Base-by-base conservation (phyloP, 2,113 vertebrate species). In the Myocastor coypus region DNA sequence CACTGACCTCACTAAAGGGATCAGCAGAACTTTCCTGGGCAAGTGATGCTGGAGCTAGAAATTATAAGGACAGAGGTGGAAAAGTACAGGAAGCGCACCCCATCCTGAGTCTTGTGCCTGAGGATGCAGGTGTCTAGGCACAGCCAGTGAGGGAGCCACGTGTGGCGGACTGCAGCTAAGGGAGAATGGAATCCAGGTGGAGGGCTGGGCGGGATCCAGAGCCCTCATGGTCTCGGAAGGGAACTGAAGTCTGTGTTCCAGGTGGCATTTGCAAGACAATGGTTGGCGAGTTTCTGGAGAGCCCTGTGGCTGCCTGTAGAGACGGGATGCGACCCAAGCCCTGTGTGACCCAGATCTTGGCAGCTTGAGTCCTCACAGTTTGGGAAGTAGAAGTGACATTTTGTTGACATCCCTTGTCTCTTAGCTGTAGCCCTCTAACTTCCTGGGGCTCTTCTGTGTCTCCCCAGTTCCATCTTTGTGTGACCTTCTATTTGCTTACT, bases 91-190 rank as follows among this genome's bases (percentile, higher is more conserved):
- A 61, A 63, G 68, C n/a, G n/a, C 1, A 0, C n/a, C 3, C 17
- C 19, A 8, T 64, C 4, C 2, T 3, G 68, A 52, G 28, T 34
- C 19, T 40, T 13, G 34, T 0, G 14, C n/a, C 59, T 12, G 0
- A 55, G 63, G 28, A 10, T 0, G 7, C 40, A 37, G 26, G 52
- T 3, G 22, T 13, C 1, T 26, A 14, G 68, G 89, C 42, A 0
- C 6, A 13, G 64, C 50, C 80, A 50, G 80, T 46, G 68, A 13
- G 37, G 14, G 20, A 64, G 42, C 9, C 20, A 4, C 34, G 6
- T 3, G 61, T 64, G 61, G 28, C 10, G 17, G 40, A 12, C 30
- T 16, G 19, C 10, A 34, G 63, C 19, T 37, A 13, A 86, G 42
- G 69, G 30, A 50, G 26, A 42, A 10, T 26, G 34, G 50, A 73